Conservation (phyloP, 64 coral and sea anemone species). For the Trachythela sp. region DNA sequence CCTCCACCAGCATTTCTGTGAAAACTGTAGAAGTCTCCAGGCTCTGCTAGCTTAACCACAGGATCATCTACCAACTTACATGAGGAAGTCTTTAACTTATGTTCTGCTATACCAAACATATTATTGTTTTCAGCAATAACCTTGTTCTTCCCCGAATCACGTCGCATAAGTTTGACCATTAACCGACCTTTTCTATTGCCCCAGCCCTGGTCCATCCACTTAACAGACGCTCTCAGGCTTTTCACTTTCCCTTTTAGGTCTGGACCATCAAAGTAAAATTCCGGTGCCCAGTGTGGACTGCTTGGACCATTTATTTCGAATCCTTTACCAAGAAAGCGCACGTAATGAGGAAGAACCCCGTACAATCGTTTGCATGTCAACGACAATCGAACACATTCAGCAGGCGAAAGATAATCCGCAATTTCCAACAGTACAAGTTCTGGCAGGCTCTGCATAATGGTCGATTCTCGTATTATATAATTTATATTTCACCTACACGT, state of each 20-base stretch:
- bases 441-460: slow-evolving; percentile 41
- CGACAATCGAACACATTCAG: slow-evolving; percentile 3
- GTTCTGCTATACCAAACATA: slow-evolving; percentile 65
- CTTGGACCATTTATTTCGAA: slow-evolving; percentile 37
- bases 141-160: not conserved
- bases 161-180: slow-evolving; percentile 46
- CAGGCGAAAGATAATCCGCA: slow-evolving; percentile 21
- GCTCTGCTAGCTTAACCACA: slow-evolving; percentile 20
- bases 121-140: slow-evolving; percentile 11
- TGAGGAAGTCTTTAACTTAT: not conserved
- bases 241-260: not conserved
- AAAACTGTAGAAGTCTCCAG: slow-evolving; percentile 60
- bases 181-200: slow-evolving; percentile 59
- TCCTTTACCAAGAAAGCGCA: slow-evolving; percentile 8
- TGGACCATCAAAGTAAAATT: slow-evolving; percentile 55
- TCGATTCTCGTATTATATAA: not conserved
- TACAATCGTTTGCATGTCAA: slow-evolving; percentile 25
- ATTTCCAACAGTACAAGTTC: slow-evolving; percentile 33
- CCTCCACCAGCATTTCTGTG: slow-evolving; percentile 58
- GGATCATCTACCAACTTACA: not conserved
- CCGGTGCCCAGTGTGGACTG: slow-evolving; percentile 19
- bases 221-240: slow-evolving; percentile 24
- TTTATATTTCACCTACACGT: not conserved
- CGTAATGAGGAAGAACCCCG: slow-evolving; percentile 26
- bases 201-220: slow-evolving; percentile 53